A percentile compares a stretch with the other conserved stretches of the same genome.
phyloP scores from a whole-genome alignment of 2,113 vertebrate genomes.

The Percopsis transmontana region DNA sequence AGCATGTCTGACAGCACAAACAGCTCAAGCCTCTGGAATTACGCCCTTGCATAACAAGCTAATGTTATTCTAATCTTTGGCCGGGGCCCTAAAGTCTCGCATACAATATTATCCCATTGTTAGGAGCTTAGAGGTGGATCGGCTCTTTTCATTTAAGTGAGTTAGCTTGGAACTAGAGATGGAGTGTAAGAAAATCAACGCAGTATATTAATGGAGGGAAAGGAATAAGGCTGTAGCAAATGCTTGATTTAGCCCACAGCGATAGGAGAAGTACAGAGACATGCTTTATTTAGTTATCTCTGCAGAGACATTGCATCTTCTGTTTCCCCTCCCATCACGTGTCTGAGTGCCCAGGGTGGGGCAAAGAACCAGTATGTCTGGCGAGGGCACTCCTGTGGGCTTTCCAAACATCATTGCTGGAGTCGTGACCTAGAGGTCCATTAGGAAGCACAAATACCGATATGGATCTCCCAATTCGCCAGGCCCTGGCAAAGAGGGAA shows the following conservation, averaged over 20 bases:
- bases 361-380: constrained; percentile 34
- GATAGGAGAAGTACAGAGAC: constrained; percentile 16
- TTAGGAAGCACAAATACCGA: constrained; percentile 38
- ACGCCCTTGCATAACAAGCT: constrained; percentile 11
- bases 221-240: constrained; percentile 14
- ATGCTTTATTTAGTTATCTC: constrained; percentile 21
- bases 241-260: constrained; percentile 6
- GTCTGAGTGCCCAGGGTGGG: constrained; percentile 21
- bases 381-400: constrained; percentile 30
- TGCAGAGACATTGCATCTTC: constrained; percentile 17
- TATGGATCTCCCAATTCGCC: constrained; percentile 44
- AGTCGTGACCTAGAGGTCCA: constrained; percentile 48
- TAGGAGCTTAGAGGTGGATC: constrained; percentile 6
- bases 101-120: constrained; percentile 7
- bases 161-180: not conserved
- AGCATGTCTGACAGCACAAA: constrained; percentile 12
- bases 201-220: constrained; percentile 6
- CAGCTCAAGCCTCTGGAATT: constrained; percentile 17
- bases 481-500: constrained; percentile 20
- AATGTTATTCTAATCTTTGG: constrained; percentile 15
- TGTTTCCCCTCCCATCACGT: constrained; percentile 27
- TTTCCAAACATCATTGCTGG: constrained; percentile 50
- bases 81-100: not conserved
- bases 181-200: not conserved
- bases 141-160: not conserved